Percentiles rank a stretch among this genome's conserved stretches.
Conservation (phyloP, 2,797 vertebrate species). For the Psittacula echo region DNA sequence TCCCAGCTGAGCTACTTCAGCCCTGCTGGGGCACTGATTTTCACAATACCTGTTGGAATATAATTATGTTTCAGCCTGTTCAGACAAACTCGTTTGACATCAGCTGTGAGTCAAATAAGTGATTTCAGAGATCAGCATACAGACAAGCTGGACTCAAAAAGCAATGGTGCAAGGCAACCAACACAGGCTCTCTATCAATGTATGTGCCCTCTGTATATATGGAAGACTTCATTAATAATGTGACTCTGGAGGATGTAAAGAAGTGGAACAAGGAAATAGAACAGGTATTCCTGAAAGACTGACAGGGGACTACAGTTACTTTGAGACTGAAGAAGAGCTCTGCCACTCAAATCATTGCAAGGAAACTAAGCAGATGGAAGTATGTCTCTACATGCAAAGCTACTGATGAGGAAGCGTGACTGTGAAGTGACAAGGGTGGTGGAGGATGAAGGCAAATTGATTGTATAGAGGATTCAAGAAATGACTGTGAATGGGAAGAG, state of each 20-base stretch:
- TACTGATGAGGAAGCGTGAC: not conserved
- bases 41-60: not conserved
- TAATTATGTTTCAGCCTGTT: rapidly evolving
- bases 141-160: not conserved
- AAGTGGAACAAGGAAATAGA: not conserved
- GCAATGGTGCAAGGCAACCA: not conserved
- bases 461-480: not conserved
- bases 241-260: not conserved
- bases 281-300: not conserved
- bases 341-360: not conserved
- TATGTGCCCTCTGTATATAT: not conserved
- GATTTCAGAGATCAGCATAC: not conserved
- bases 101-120: not conserved
- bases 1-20: conserved; percentile 68
- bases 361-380: not conserved
- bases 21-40: rapidly evolving
- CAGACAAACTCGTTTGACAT: not conserved
- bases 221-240: not conserved
- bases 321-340: not conserved
- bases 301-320: not conserved
- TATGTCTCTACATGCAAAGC: not conserved
- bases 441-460: not conserved
- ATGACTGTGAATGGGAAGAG: not conserved
- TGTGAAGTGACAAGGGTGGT: not conserved
- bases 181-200: not conserved